These are phyloP conservation scores for Acrobeloides nanus DNA, from an alignment of 2,888 invertebrate genomes.

Conservation along the genomic window DNA sequence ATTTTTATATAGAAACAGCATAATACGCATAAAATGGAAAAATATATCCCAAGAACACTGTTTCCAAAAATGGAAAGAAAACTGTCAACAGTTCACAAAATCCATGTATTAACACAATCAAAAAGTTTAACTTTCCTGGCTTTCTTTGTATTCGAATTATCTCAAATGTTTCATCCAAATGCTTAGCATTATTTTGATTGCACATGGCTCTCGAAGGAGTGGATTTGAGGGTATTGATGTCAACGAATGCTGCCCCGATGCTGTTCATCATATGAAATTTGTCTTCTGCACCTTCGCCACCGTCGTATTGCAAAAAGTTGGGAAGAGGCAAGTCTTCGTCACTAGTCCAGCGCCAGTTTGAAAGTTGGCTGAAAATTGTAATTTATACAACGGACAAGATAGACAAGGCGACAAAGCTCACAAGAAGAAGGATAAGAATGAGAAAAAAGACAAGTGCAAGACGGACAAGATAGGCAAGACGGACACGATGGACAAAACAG, in stretches of 20 bases:
- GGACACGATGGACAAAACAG: too few relatives aligned
- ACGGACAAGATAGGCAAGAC: not conserved
- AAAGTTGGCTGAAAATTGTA: constrained; percentile 24
- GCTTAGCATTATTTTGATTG: too few relatives aligned
- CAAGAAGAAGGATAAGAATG: not conserved
- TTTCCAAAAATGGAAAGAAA: constrained; percentile 16
- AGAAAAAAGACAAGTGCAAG: not conserved
- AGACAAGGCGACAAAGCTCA: not conserved
- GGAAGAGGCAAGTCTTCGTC: constrained; percentile 7
- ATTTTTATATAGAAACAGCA: too few relatives aligned
- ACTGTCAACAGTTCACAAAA: constrained; percentile 16
- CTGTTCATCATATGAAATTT: constrained; percentile 23
- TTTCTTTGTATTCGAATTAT: not conserved
- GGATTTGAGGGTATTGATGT: constrained; percentile 13
- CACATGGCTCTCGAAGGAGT: constrained; percentile 9
- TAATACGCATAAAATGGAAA: constrained; percentile 34
- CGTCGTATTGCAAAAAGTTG: constrained; percentile 28
- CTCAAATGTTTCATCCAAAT: constrained; percentile 2
- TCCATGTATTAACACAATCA: constrained; percentile 13
- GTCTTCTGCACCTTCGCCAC: constrained; percentile 25
- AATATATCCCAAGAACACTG: constrained; percentile 15
- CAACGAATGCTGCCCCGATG: constrained; percentile 24
- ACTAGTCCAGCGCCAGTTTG: constrained; percentile 40
- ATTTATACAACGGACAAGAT: not conserved
- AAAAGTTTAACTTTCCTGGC: constrained; percentile 13